phyloP scores from a whole-genome alignment of 2,888 invertebrate species.

The Tetragnatha montana region DNA sequence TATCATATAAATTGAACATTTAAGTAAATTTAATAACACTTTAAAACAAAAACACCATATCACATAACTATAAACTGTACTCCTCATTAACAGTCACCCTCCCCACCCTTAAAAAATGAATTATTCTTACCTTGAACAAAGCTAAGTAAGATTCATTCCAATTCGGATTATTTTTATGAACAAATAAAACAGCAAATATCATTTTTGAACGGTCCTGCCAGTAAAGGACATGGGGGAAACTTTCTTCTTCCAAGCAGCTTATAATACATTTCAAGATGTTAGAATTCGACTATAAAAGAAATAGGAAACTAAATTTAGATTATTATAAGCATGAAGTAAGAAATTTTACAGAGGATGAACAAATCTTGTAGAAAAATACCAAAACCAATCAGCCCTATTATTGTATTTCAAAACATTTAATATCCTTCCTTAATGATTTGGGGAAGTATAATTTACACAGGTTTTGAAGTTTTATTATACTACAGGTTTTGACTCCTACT shows the following conservation, averaged over 20 bases:
- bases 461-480: no score
- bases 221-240: neutral
- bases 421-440: no score
- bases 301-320: neutral
- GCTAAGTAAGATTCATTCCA: neutral
- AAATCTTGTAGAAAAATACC: no score
- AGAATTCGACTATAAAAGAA: neutral
- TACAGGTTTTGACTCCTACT: no score
- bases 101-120: neutral
- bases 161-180: neutral
- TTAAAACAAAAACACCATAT: no score
- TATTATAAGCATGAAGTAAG: no score
- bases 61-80: neutral
- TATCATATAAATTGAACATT: no score
- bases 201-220: neutral
- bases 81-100: neutral
- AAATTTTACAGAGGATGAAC: no score
- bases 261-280: neutral
- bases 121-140: neutral
- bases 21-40: no score
- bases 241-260: neutral
- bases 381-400: no score
- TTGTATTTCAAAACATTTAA: no score
- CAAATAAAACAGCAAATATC: neutral
- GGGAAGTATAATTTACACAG: no score